These are phyloP conservation scores for Philopotamus ludificatus DNA, from an alignment of 1,140 invertebrate species.

Conservation along the genomic window DNA sequence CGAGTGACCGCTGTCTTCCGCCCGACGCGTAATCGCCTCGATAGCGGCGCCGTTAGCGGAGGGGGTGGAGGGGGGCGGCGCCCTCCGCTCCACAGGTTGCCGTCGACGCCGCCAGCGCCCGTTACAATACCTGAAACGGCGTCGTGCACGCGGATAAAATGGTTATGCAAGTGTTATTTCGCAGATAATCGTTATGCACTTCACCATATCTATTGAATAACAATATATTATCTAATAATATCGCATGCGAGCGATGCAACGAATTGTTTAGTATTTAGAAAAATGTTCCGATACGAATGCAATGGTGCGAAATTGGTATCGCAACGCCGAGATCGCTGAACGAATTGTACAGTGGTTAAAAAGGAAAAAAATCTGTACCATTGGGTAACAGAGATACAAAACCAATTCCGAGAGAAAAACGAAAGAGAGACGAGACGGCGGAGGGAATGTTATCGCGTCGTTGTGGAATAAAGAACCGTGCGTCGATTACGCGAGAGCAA, in stretches of 20 bases:
- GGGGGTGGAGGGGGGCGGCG: background rate
- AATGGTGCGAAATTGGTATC: conserved; percentile 21
- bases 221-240: too few species aligned
- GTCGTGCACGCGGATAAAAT: too few species aligned
- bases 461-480: background rate
- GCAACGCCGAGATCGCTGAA: conserved; percentile 10
- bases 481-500: background rate
- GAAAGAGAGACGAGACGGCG: conserved; percentile 9
- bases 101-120: background rate
- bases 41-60: conserved; percentile 14
- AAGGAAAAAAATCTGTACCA: conserved; percentile 6
- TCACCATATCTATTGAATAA: too few species aligned
- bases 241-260: too few species aligned
- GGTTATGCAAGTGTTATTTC: too few species aligned
- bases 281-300: conserved; percentile 17
- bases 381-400: conserved; percentile 24
- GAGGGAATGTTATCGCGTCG: background rate
- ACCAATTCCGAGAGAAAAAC: conserved; percentile 24
- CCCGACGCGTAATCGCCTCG: background rate
- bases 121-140: too few species aligned
- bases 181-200: too few species aligned
- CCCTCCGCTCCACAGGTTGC: conserved; percentile 6
- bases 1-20: background rate
- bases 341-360: conserved; percentile 30
- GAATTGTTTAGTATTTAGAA: background rate